Evolutionary conservation across 2,113 vertebrate species (phyloP).

Genomic region (Engraulis encrasicolus): DNA sequence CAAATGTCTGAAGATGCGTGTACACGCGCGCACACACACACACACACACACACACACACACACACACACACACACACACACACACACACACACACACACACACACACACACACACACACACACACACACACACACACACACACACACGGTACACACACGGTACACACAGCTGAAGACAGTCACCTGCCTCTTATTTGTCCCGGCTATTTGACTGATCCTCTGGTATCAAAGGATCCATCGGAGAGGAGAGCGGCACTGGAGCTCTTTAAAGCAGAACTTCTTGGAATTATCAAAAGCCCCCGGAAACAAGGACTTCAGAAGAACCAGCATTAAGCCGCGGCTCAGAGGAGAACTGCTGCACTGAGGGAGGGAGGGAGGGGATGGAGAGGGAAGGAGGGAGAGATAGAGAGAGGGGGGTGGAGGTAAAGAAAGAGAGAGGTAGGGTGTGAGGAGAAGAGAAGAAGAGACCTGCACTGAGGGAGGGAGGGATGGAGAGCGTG

Average conservation of each 20-base stretch:
- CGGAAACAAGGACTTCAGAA: constrained; percentile 24
- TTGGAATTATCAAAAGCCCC: constrained; percentile 20
- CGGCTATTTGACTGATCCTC: constrained; percentile 30
- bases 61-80: neutral
- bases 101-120: too few relatives aligned
- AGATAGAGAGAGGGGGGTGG: neutral
- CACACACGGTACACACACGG: constrained; percentile 14
- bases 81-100: neutral
- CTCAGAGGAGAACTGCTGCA: neutral
- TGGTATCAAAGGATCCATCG: constrained; percentile 20
- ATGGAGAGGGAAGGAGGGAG: too few relatives aligned
- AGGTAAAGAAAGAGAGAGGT: neutral
- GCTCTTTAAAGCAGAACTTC: neutral
- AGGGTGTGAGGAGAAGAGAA: too few relatives aligned
- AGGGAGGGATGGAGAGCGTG: too few relatives aligned
- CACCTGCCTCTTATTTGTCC: constrained; percentile 39
- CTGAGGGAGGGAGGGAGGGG: neutral
- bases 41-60: too few relatives aligned
- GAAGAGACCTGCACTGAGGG: too few relatives aligned
- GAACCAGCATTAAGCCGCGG: neutral
- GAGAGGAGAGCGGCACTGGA: neutral
- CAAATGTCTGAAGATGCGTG: too few relatives aligned
- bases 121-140: too few relatives aligned
- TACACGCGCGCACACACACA: too few relatives aligned
- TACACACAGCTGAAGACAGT: neutral